Evolutionary conservation across 2,888 invertebrate genomes (phyloP).

Genomic region (Petrophora chlorosata): DNA sequence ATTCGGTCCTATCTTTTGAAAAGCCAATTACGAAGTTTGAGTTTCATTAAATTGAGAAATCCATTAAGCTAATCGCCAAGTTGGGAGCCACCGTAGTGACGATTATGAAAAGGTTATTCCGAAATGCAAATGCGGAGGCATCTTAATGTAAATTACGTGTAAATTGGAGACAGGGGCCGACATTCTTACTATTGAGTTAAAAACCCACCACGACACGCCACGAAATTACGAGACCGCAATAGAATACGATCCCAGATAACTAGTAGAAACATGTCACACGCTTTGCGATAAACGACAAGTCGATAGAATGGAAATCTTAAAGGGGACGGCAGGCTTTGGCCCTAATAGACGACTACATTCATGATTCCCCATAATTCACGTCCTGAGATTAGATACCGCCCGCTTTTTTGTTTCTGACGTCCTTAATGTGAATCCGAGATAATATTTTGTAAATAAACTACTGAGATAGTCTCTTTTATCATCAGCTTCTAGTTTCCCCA

Average conservation of each 20-base stretch:
- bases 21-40: slow-evolving; percentile 72
- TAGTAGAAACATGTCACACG: neutral
- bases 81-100: slow-evolving; percentile 71
- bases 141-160: slow-evolving; percentile 78
- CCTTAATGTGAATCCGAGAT: slow-evolving; percentile 46
- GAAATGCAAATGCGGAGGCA: slow-evolving; percentile 74
- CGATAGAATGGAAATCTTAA: neutral
- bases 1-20: slow-evolving; percentile 69
- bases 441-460: slow-evolving; percentile 45
- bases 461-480: slow-evolving; percentile 41
- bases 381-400: slow-evolving; percentile 63
- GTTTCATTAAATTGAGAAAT: slow-evolving; percentile 78
- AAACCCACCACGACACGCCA: slow-evolving; percentile 10
- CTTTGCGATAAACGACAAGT: slow-evolving; percentile 2
- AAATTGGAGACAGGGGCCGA: slow-evolving; percentile 64
- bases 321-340: slow-evolving; percentile 1
- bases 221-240: too few species aligned
- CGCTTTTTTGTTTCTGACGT: slow-evolving; percentile 59
- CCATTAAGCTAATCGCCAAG: slow-evolving; percentile 77
- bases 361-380: slow-evolving; percentile 68
- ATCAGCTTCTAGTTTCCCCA: slow-evolving; percentile 58
- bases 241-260: neutral
- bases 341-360: slow-evolving; percentile 57
- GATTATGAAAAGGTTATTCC: slow-evolving; percentile 77
- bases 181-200: slow-evolving; percentile 51